Evolutionary conservation across 2,797 vertebrate species (phyloP), one percentile per base, ranked within the genome.

Genomic region (Hipposideros larvatus): DNA sequence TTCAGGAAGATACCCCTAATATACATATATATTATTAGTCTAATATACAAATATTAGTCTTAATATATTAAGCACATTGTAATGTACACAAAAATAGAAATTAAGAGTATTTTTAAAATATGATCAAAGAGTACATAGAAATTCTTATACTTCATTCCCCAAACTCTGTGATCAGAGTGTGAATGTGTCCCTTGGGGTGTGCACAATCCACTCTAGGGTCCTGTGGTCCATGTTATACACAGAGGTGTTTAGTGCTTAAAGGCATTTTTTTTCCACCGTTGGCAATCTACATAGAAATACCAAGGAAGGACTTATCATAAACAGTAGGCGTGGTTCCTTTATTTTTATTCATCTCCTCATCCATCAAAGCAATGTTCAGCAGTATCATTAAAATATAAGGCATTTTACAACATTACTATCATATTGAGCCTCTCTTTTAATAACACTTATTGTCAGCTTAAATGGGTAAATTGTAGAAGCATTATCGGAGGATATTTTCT

Each of bases 231-330:
- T 26, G 22, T n/a, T n/a, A 41, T 1, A 43, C 9, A 9, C 43
- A 43, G 6, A 79, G 1, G 8, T 68, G 9, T 31, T 93, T 61
- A 70, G 11, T 43, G 4, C 43, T 74, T 0, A 18, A 43, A 78
- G 16, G 57, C 4, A 51, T 63, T 85, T 37, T 65, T 2, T 83
- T 87, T 16, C 2, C 75, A 71, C 22, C 28, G 53, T 93, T 94
- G 22, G 57, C 70, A 95, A 71, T 89, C 95, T 70, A 41, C 4
- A 46, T n/a, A 89, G 51, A 87, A 68, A 57, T 84, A 79, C 63
- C 55, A 93, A 97, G 91, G 92, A 85, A 94, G 10, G 2, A 82
- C n/a, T 18, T 90, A 57, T 95, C 63, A 87, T 48, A 96, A 88
- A 59, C 68, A 9, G 3, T 66, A 87, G 96, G 75, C 71, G 75